Evolutionary conservation across 2,797 vertebrate species (phyloP), one percentile per base, ranked within the genome.

Genomic region (Scolopax bukidnonensis): DNA sequence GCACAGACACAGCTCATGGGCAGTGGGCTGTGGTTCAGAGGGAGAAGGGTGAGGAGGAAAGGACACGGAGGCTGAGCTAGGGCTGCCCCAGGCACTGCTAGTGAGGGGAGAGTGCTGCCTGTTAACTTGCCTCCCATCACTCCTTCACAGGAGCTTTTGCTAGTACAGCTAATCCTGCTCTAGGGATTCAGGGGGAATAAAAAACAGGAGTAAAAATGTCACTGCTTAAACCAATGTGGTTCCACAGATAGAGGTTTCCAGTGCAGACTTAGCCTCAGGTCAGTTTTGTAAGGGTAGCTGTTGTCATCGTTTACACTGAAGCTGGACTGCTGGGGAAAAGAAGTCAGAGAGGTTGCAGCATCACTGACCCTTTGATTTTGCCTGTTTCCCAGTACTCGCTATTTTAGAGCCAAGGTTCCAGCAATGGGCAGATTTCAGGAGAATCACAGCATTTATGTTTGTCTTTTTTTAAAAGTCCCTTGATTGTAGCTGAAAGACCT

Each of bases 171-270:
- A 96, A 96, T 97, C 81, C 95, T 77, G 32, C 95, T 92, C 96
- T 92, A 63, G 95, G 93, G 96, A 96, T 79, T 96, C 88, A 75
- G 30, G 24, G 15, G 73, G 87, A 91, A 91, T 94, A 78, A 95
- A 95, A 96, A 89, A 77, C 73, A 92, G 84, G 91, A 94, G 94
- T 94, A 93, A 97, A 96, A 94, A 79, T 96, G 89, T 95, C 92
- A 91, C 53, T 65, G 76, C 53, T 94, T 86, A 90, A 96, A 96
- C 91, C 89, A 88, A 41, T 36, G 85, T 81, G 70, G 82, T 68
- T 95, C 69, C 50, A 76, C 41, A 91, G 92, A 65, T 24, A 88
- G 82, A 84, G 59, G 65, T 82, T 94, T 95, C 63, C 85, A 84
- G 80, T 38, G 91, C 74, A 91, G 89, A 45, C 77, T 86, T 94